Conservation (phyloP, 2,797 vertebrate genomes). For the Cyprinodon diabolis region DNA sequence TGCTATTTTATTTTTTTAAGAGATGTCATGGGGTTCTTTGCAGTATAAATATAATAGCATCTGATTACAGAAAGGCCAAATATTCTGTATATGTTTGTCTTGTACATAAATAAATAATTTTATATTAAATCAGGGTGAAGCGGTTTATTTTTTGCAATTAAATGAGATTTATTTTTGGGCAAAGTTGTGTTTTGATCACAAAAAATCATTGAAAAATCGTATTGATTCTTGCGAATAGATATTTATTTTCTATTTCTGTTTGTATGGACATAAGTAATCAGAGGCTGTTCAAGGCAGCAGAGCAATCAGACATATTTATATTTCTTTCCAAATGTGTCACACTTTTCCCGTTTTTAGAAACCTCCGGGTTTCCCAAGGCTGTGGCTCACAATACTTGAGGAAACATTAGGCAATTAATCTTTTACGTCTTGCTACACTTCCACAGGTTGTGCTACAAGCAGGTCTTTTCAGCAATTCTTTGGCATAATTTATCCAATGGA, state of each 20-base stretch:
- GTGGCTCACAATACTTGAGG: not conserved
- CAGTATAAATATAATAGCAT: not conserved
- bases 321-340: not conserved
- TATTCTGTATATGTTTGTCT: not conserved
- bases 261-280: too few relatives aligned
- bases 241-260: too few relatives aligned
- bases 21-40: not conserved
- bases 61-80: not conserved
- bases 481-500: conserved; percentile 14
- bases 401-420: not conserved
- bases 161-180: too few relatives aligned
- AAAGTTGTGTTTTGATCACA: too few relatives aligned
- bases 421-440: too few relatives aligned
- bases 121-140: too few relatives aligned
- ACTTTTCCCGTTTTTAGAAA: not conserved
- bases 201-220: too few relatives aligned
- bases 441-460: not conserved
- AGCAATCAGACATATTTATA: not conserved
- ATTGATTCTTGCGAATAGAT: too few relatives aligned
- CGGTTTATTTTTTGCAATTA: too few relatives aligned
- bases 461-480: conserved; percentile 22
- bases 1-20: not conserved
- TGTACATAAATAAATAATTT: too few relatives aligned
- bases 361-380: not conserved
- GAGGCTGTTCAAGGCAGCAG: not conserved